Conservation (phyloP, 2,888 invertebrate genomes). For the Deilephila elpenor region DNA sequence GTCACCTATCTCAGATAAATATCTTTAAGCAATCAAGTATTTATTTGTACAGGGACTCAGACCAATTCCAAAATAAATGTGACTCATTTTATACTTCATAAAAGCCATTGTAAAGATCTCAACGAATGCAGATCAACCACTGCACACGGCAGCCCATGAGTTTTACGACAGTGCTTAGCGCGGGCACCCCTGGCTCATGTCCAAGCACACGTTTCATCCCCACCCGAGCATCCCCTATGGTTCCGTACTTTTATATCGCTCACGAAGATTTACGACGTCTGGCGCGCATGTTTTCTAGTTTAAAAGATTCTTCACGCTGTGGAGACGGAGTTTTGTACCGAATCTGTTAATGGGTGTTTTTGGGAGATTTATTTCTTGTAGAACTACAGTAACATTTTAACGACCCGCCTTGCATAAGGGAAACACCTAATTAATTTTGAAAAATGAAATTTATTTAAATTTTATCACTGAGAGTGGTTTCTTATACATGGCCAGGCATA, state of each 20-base stretch:
- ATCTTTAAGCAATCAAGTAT: no score
- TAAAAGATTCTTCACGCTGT: neutral
- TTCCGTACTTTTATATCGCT: slow-evolving; percentile 12
- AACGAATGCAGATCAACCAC: neutral
- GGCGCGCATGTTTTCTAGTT: slow-evolving; percentile 1
- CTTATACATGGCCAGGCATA: no score
- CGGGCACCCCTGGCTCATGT: neutral
- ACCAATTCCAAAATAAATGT: no score
- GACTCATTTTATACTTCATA: no score
- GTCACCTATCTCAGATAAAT: no score
- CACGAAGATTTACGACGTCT: slow-evolving; percentile 21
- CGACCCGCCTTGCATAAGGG: neutral
- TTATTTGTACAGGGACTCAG: no score
- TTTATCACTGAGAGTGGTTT: no score
- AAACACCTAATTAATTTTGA: no score
- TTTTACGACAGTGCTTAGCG: neutral
- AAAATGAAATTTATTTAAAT: no score
- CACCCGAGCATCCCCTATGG: neutral
- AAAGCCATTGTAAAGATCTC: neutral
- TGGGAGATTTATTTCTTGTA: neutral
- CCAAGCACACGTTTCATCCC: slow-evolving; percentile 4
- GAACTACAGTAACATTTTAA: neutral
- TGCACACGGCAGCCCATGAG: neutral
- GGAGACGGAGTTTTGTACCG: slow-evolving; percentile 17
- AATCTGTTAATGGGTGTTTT: neutral